Percentiles rank a stretch among this genome's conserved stretches.
These are phyloP conservation scores for Gymnocephalus cernua DNA, from an alignment of 2,113 vertebrate genomes.

Conservation along the genomic window DNA sequence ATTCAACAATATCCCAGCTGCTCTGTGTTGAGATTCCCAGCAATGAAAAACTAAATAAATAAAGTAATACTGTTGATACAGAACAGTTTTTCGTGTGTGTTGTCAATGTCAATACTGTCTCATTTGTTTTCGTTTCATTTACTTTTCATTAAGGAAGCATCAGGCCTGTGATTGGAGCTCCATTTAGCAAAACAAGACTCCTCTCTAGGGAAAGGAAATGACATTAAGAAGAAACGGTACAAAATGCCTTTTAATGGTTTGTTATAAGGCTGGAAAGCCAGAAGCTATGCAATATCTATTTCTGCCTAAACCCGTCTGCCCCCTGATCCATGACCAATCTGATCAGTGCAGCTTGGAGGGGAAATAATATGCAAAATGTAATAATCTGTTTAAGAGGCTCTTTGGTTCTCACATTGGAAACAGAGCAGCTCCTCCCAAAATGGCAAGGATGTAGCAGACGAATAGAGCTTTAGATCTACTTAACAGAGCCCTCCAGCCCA, in stretches of 20 bases:
- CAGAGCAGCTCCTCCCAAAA: constrained; percentile 36
- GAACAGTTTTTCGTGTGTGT: constrained; percentile 13
- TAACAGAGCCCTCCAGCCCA: constrained; percentile 29
- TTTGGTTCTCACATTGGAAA: constrained; percentile 45
- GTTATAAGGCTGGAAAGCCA: constrained; percentile 68
- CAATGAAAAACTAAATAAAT: constrained; percentile 22
- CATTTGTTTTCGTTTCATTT: constrained; percentile 63
- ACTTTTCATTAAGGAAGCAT: constrained; percentile 65
- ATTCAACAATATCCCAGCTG: background rate
- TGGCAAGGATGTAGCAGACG: constrained; percentile 29
- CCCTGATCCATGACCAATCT: constrained; percentile 80
- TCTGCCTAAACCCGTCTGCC: constrained; percentile 68
- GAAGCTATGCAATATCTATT: constrained; percentile 70
- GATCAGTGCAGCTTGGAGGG: constrained; percentile 68
- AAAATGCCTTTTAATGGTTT: constrained; percentile 73
- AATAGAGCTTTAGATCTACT: constrained; percentile 46
- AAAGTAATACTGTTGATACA: background rate
- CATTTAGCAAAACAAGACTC: constrained; percentile 63
- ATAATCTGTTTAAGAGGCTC: constrained; percentile 62
- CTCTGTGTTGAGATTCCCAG: background rate
- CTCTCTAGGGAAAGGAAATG: constrained; percentile 59
- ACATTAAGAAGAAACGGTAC: constrained; percentile 67
- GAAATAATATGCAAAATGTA: constrained; percentile 57
- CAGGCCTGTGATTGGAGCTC: constrained; percentile 64
- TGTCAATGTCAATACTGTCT: constrained; percentile 39